Conservation (phyloP, 2,888 invertebrate species). For the Vannuccia rotundouncinata region DNA sequence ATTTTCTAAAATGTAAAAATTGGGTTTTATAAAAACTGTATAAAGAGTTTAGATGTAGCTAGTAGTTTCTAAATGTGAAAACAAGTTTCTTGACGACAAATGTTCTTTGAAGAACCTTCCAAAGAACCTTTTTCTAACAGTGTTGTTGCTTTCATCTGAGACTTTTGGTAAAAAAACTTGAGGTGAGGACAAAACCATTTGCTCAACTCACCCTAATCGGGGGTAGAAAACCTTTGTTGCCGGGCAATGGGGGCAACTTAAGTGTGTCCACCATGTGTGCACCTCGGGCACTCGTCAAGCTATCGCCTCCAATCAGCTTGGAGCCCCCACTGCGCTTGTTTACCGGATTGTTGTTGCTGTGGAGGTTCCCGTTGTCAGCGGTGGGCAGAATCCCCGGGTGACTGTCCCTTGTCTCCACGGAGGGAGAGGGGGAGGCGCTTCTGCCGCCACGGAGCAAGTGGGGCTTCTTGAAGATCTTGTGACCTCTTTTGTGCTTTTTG, state of each 20-base stretch:
- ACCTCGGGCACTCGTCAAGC: not conserved
- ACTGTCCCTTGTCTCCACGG: not conserved
- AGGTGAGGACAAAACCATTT: too few relatives aligned
- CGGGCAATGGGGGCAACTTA: not conserved
- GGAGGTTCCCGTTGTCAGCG: not conserved
- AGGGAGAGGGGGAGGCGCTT: not conserved
- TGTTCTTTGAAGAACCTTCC: too few relatives aligned
- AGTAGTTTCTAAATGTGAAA: too few relatives aligned
- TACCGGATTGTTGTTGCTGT: not conserved
- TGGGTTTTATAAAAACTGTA: too few relatives aligned
- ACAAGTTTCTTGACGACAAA: too few relatives aligned
- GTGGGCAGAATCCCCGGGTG: not conserved
- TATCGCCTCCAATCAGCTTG: not conserved
- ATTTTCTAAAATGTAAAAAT: too few relatives aligned
- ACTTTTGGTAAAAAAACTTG: too few relatives aligned
- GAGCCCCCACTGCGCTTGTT: not conserved
- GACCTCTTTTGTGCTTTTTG: not conserved
- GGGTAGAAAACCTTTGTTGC: not conserved
- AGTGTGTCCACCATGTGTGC: not conserved
- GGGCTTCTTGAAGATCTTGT: not conserved
- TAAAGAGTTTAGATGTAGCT: too few relatives aligned
- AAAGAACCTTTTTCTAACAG: too few relatives aligned
- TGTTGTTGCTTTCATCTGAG: too few relatives aligned
- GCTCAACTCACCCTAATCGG: not conserved
- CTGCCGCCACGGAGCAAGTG: not conserved